Conservation (phyloP, 1,140 invertebrate species). For the Pinna nobilis region DNA sequence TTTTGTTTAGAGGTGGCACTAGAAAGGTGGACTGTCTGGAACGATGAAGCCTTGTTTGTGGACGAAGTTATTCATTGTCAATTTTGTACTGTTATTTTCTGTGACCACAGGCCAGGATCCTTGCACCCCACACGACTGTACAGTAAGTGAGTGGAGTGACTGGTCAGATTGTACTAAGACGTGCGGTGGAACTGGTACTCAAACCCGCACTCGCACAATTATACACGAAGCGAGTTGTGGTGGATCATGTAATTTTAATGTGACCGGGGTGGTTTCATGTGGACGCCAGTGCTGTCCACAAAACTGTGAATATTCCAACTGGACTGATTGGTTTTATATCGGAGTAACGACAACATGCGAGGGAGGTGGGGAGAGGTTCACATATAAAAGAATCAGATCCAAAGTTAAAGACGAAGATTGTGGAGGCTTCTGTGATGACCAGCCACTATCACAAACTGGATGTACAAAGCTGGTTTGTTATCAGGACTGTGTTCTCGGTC, state of each 20-base stretch:
- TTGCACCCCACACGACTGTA: conserved; percentile 43
- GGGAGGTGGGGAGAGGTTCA: conserved; percentile 18
- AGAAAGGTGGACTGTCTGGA: not conserved
- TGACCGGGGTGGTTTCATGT: conserved; percentile 34
- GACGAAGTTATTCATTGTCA: not conserved
- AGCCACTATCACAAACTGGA: not conserved
- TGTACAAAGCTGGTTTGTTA: conserved; percentile 50
- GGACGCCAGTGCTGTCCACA: conserved; percentile 47
- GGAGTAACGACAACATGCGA: conserved; percentile 13
- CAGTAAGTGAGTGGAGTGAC: conserved; percentile 41
- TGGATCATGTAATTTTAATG: conserved; percentile 33
- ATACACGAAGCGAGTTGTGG: conserved; percentile 35
- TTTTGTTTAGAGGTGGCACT: not conserved
- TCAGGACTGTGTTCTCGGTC: conserved; percentile 46
- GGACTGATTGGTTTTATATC: conserved; percentile 40
- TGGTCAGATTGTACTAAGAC: conserved; percentile 42
- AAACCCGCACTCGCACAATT: conserved; percentile 33
- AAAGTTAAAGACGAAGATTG: conserved; percentile 21
- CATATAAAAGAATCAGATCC: conserved; percentile 29
- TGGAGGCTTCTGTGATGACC: conserved; percentile 46
- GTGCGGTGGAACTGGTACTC: conserved; percentile 40
- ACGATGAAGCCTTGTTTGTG: not conserved
- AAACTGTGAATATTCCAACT: conserved; percentile 37
- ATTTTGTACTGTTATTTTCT: not conserved
- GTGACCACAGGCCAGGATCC: not conserved